phyloP scores from a whole-genome alignment of 2,888 invertebrate genomes.

The Lasioglossum pauxillum region DNA sequence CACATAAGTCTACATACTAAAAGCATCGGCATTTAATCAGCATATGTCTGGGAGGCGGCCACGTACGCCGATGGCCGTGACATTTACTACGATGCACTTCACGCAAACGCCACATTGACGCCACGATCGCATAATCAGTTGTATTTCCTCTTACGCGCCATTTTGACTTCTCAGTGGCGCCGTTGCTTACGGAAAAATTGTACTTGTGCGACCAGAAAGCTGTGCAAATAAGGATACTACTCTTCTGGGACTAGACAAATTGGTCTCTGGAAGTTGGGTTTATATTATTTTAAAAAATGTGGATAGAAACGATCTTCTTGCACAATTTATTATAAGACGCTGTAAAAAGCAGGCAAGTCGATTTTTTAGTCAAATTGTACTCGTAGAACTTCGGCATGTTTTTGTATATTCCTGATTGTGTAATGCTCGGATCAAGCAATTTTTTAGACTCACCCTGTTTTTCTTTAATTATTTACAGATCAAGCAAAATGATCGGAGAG shows the following conservation, averaged over 20 bases:
- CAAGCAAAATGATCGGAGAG: neutral
- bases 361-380: neutral
- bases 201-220: neutral
- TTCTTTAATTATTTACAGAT: neutral
- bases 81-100: constrained; percentile 77
- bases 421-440: neutral
- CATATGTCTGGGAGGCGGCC: constrained; percentile 66
- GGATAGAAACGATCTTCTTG: too few species aligned
- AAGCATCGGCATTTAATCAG: constrained; percentile 72
- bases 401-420: neutral
- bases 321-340: too few species aligned
- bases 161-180: neutral
- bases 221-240: neutral
- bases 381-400: neutral
- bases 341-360: neutral
- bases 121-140: neutral
- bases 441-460: neutral
- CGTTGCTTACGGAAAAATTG: neutral
- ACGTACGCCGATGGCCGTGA: constrained; percentile 72
- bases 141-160: neutral
- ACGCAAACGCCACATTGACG: constrained; percentile 61
- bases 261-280: too few species aligned
- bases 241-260: neutral
- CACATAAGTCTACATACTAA: constrained; percentile 35
- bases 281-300: too few species aligned